Conservation (phyloP, 1,140 invertebrate species). For the Ctenoplectra terminalis region DNA sequence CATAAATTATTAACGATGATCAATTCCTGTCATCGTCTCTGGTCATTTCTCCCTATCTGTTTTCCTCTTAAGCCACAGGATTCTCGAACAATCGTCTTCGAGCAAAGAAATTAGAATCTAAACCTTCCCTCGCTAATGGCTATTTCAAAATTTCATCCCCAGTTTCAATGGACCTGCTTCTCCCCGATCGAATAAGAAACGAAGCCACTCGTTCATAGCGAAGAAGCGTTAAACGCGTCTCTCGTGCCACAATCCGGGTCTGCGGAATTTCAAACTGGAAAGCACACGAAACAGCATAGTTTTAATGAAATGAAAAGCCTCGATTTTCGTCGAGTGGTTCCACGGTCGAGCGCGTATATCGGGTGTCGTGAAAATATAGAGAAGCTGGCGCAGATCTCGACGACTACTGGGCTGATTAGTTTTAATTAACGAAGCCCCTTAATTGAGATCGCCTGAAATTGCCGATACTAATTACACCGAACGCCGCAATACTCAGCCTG, state of each 20-base stretch:
- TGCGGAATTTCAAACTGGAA: neutral
- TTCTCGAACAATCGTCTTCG: neutral
- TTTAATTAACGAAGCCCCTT: constrained; percentile 37
- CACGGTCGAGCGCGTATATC: neutral
- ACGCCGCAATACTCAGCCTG: neutral
- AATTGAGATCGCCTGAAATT: constrained; percentile 41
- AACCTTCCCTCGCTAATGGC: no score
- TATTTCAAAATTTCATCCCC: no score
- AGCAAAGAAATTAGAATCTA: neutral
- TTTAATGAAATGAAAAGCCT: constrained; percentile 5
- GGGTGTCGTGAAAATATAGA: neutral
- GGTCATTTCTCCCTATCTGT: neutral
- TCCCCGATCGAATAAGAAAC: constrained; percentile 28
- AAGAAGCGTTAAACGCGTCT: neutral
- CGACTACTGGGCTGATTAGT: constrained; percentile 15
- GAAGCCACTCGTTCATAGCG: neutral
- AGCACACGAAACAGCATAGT: neutral
- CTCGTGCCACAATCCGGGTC: neutral
- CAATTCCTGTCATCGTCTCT: no score
- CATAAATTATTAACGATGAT: neutral
- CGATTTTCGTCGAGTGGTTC: neutral
- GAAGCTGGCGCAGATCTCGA: neutral
- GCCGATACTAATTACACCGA: constrained; percentile 22
- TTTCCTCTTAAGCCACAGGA: neutral
- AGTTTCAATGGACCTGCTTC: neutral